Evolutionary conservation across 2,113 vertebrate genomes (phyloP).

Genomic region (Tetraodon nigroviridis): DNA sequence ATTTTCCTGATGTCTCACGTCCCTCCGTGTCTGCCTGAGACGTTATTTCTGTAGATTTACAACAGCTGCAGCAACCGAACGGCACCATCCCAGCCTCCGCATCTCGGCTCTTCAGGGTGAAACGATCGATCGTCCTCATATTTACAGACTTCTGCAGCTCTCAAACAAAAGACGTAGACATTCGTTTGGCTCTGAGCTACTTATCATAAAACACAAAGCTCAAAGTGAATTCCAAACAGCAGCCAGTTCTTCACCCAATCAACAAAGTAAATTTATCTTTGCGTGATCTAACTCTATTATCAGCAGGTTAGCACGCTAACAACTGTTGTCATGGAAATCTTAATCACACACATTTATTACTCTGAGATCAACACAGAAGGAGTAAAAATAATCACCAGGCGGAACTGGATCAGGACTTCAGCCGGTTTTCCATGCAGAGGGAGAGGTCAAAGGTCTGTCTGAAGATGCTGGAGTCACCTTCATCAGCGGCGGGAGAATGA

Average conservation of each 20-base stretch:
- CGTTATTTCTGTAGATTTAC: too few species aligned
- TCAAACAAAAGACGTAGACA: slow-evolving; percentile 4
- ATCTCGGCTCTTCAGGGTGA: background rate
- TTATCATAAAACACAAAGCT: slow-evolving; percentile 33
- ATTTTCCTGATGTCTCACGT: too few species aligned
- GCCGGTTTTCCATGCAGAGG: slow-evolving; percentile 24
- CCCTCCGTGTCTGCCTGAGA: too few species aligned
- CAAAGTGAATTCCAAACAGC: slow-evolving; percentile 56
- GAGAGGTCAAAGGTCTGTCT: slow-evolving; percentile 17
- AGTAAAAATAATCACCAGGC: slow-evolving; percentile 67
- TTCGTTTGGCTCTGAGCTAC: slow-evolving; percentile 14
- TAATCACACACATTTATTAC: slow-evolving; percentile 77
- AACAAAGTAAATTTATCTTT: slow-evolving; percentile 71
- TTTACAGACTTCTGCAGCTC: slow-evolving; percentile 10
- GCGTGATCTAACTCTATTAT: slow-evolving; percentile 74
- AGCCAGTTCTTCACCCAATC: slow-evolving; percentile 66
- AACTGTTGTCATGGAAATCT: slow-evolving; percentile 73
- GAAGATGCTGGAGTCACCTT: slow-evolving; percentile 43
- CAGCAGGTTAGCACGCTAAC: slow-evolving; percentile 63
- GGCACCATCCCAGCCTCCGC: too few species aligned
- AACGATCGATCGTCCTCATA: slow-evolving; percentile 3
- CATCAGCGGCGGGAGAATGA: slow-evolving; percentile 52
- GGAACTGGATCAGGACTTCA: slow-evolving; percentile 59
- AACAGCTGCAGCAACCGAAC: too few species aligned
- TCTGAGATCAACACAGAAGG: slow-evolving; percentile 62